Percentiles rank a stretch among this genome's conserved stretches.
Conservation (phyloP, 2,797 vertebrate genomes). For the Chromobotia macracanthus region DNA sequence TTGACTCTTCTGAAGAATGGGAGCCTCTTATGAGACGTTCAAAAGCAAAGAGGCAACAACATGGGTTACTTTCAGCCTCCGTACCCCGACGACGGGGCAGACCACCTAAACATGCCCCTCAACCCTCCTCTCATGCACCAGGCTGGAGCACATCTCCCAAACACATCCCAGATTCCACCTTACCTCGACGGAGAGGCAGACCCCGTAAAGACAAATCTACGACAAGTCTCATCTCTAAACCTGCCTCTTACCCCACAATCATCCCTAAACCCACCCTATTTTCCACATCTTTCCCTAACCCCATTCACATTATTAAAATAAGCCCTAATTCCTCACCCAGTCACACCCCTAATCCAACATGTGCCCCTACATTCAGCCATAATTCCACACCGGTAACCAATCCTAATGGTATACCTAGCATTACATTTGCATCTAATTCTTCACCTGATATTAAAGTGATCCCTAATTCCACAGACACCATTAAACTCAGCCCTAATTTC, state of each 20-base stretch:
- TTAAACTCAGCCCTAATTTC: not conserved
- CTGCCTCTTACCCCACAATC: not conserved
- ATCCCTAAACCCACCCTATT: not conserved
- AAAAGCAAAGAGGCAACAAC: conserved; percentile 20
- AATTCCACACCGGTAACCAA: not conserved
- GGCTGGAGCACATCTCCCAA: not conserved
- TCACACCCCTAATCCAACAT: conserved; percentile 8
- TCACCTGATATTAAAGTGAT: not conserved
- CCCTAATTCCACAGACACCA: not conserved
- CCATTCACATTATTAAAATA: not conserved
- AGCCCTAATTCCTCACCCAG: conserved; percentile 18
- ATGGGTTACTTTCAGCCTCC: not conserved
- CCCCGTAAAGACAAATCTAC: conserved; percentile 19
- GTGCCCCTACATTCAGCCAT: not conserved
- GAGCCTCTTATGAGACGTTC: conserved; percentile 14
- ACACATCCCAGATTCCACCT: not conserved
- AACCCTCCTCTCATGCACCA: not conserved
- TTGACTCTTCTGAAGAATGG: conserved; percentile 42
- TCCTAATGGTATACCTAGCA: not conserved
- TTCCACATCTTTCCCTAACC: not conserved
- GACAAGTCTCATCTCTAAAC: not conserved
- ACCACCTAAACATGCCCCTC: conserved; percentile 1
- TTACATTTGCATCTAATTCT: not conserved
- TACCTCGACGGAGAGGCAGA: conserved; percentile 20
- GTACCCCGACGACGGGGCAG: conserved; percentile 28